These are phyloP conservation scores for Nephrotoma flavescens DNA, from an alignment of 2,888 invertebrate species.

Conservation along the genomic window DNA sequence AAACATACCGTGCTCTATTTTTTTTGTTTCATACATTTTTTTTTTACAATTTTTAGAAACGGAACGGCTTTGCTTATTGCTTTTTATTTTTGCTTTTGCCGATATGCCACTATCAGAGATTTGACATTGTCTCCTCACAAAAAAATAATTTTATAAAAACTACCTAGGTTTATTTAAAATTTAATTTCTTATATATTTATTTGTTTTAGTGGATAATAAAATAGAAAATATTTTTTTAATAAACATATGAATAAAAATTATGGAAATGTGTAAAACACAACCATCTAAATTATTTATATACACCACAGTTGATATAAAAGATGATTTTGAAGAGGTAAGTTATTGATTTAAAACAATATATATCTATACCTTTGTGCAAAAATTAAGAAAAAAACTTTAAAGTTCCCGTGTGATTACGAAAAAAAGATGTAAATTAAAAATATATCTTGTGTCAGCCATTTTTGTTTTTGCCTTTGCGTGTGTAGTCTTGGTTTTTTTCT, in stretches of 20 bases:
- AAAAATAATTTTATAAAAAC: background rate
- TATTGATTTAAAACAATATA: background rate
- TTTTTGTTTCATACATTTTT: background rate
- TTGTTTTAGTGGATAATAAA: background rate
- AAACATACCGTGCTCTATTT: background rate
- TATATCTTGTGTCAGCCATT: slow-evolving; percentile 30
- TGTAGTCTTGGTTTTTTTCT: slow-evolving; percentile 11
- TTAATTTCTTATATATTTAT: background rate
- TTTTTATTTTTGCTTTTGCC: slow-evolving; percentile 1
- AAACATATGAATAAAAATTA: slow-evolving; percentile 11
- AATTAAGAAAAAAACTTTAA: background rate
- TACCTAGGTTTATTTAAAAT: background rate
- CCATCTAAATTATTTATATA: slow-evolving; percentile 63
- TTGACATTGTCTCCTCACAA: slow-evolving; percentile 2
- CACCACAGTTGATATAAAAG: slow-evolving; percentile 73
- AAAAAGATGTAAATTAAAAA: background rate
- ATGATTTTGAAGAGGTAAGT: slow-evolving; percentile 79
- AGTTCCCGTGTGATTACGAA: background rate
- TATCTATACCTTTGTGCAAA: slow-evolving; percentile 15
- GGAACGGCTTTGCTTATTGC: slow-evolving; percentile 3
- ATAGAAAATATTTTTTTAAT: background rate
- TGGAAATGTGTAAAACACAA: slow-evolving; percentile 26
- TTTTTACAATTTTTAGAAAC: background rate
- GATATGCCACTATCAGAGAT: slow-evolving; percentile 4
- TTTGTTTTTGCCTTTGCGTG: slow-evolving; percentile 23